Evolutionary conservation across 2,113 vertebrate genomes (phyloP).

Genomic region (Spea multiplicata): DNA sequence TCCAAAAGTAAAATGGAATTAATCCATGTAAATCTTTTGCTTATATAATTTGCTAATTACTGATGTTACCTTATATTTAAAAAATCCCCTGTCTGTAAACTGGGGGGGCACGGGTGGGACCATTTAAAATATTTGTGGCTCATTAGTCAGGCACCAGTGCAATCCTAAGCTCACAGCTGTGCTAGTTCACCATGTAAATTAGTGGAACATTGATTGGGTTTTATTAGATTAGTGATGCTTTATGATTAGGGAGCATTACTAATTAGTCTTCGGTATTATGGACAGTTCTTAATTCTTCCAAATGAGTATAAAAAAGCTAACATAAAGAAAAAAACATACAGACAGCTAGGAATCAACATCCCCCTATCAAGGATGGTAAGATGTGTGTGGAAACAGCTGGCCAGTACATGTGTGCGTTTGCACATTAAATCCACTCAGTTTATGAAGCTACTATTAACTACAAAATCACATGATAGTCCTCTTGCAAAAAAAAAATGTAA

Average conservation of each 20-base stretch:
- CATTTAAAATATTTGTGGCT: slow-evolving; percentile 41
- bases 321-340: background rate
- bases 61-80: slow-evolving; percentile 20
- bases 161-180: slow-evolving; percentile 37
- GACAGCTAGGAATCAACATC: background rate
- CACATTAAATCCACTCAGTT: slow-evolving; percentile 29
- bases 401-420: slow-evolving; percentile 38
- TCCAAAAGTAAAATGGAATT: too few relatives aligned
- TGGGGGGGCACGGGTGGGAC: slow-evolving; percentile 29
- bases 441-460: slow-evolving; percentile 44
- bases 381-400: slow-evolving; percentile 22
- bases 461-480: slow-evolving; percentile 38
- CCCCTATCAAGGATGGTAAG: slow-evolving; percentile 12
- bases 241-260: slow-evolving; percentile 40
- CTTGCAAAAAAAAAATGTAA: slow-evolving; percentile 36
- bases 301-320: slow-evolving; percentile 4
- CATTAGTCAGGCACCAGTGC: slow-evolving; percentile 37
- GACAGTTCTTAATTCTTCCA: slow-evolving; percentile 23
- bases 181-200: slow-evolving; percentile 44
- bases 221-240: slow-evolving; percentile 44
- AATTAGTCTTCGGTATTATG: slow-evolving; percentile 41
- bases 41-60: slow-evolving; percentile 21
- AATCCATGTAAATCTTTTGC: background rate
- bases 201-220: slow-evolving; percentile 45
- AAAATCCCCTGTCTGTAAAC: slow-evolving; percentile 27